phyloP scores from a whole-genome alignment of 1,140 invertebrate genomes.

The Procambarus virginalis region DNA sequence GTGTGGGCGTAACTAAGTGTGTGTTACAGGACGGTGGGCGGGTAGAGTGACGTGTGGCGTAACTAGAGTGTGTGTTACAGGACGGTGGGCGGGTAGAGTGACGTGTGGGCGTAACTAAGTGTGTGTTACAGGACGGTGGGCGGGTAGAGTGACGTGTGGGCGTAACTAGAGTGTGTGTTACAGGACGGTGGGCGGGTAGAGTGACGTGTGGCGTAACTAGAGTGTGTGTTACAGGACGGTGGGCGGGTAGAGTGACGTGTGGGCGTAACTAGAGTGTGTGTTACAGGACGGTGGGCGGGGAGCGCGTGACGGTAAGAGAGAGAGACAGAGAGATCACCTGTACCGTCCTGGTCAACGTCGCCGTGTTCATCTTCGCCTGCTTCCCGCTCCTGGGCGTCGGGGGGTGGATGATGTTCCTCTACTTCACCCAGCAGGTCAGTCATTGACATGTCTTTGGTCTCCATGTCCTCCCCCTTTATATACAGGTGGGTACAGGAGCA shows the following conservation, averaged over 20 bases:
- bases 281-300: background rate
- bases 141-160: no score
- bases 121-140: no score
- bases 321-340: conserved; percentile 64
- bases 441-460: no score
- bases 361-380: conserved; percentile 64
- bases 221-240: no score
- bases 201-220: no score
- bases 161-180: background rate
- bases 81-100: background rate
- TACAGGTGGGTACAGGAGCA: no score
- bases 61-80: background rate
- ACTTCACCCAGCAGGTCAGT: conserved; percentile 64
- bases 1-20: no score
- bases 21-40: background rate
- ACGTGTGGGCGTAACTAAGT: no score
- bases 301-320: conserved; percentile 49
- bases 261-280: background rate
- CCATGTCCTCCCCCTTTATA: no score
- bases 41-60: no score
- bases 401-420: conserved; percentile 65
- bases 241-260: background rate
- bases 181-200: background rate
- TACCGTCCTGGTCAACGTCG: conserved; percentile 60
- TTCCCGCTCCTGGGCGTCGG: conserved; percentile 62